A percentile compares a stretch with the other conserved stretches of the same genome.
Conservation (phyloP, 2,113 vertebrate species). For the Spilogale gracilis region DNA sequence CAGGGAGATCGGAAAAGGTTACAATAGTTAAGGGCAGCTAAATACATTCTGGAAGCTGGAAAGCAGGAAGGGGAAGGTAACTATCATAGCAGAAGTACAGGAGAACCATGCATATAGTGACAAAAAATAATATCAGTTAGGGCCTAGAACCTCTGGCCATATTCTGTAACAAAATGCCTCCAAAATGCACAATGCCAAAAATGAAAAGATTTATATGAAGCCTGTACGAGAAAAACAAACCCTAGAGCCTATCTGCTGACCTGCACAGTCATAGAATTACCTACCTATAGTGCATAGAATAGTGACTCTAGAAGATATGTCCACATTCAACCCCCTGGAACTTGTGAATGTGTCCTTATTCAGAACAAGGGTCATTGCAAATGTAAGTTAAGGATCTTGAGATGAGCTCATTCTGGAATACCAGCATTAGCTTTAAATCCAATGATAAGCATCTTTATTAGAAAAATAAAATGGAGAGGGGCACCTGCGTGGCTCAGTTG, state of each 20-base stretch:
- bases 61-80: background rate
- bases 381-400: background rate
- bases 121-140: background rate
- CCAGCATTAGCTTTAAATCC: background rate
- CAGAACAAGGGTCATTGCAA: background rate
- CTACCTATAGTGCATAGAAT: background rate
- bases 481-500: too few species aligned
- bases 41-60: background rate
- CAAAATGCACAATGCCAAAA: background rate
- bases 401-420: background rate
- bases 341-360: background rate
- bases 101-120: background rate
- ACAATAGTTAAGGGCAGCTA: background rate
- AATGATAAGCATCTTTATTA: background rate
- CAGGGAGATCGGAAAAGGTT: background rate
- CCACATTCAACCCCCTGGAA: background rate
- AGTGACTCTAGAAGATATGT: accelerated
- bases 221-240: background rate
- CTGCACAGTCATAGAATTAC: background rate
- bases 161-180: background rate
- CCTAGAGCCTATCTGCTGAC: background rate
- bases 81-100: background rate
- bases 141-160: background rate
- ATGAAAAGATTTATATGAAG: background rate
- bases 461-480: background rate